A percentile compares a stretch with the other conserved stretches of the same genome.
These are phyloP conservation scores for Oncorhynchus masou DNA, from an alignment of 2,113 vertebrate species.

Conservation along the genomic window DNA sequence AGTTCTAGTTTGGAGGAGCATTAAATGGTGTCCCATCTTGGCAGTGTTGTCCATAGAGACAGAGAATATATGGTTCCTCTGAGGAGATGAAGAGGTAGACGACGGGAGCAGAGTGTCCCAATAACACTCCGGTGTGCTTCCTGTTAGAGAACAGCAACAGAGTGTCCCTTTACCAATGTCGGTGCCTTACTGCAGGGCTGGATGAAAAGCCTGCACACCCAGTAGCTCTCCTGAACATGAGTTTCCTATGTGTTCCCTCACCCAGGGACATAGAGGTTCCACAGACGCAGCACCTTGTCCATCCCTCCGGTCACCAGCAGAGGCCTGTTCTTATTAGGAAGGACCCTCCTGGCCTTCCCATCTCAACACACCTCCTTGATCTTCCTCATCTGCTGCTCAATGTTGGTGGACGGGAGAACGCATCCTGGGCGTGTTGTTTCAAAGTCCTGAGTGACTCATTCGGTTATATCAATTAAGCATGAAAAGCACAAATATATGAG, in stretches of 20 bases:
- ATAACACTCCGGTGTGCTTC: constrained; percentile 68
- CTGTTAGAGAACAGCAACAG: constrained; percentile 51
- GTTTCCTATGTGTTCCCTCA: constrained; percentile 39
- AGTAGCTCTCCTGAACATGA: too few species aligned
- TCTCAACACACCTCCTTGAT: constrained; percentile 60
- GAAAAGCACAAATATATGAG: constrained; percentile 15
- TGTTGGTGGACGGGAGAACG: constrained; percentile 54
- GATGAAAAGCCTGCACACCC: too few species aligned
- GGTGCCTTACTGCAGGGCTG: too few species aligned
- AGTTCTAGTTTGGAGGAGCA: neutral
- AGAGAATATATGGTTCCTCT: constrained; percentile 75
- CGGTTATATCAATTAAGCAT: constrained; percentile 34
- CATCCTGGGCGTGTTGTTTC: constrained; percentile 52
- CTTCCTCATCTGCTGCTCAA: constrained; percentile 69
- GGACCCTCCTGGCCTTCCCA: constrained; percentile 59
- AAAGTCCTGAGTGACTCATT: neutral
- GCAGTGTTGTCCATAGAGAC: constrained; percentile 66
- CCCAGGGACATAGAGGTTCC: constrained; percentile 74
- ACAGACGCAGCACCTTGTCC: constrained; percentile 69
- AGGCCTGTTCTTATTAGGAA: constrained; percentile 19
- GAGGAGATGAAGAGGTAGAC: constrained; percentile 62
- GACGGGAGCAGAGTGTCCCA: constrained; percentile 68
- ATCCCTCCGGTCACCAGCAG: constrained; percentile 74
- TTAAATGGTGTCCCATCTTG: constrained; percentile 58
- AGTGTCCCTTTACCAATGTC: neutral